phyloP scores from a whole-genome alignment of 2,888 invertebrate species.

The Netelia fuscicornis region DNA sequence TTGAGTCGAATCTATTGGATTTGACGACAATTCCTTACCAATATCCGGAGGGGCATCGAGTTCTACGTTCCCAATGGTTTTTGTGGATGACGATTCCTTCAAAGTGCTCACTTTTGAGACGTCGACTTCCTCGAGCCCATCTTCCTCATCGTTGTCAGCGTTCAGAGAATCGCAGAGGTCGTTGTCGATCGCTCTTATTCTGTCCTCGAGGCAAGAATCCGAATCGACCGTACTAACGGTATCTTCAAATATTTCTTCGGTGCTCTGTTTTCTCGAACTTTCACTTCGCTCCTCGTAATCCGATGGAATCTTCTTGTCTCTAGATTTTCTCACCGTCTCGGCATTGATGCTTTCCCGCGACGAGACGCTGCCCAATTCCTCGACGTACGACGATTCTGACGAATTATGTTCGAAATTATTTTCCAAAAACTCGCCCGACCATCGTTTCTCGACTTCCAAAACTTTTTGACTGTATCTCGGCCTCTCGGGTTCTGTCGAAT shows the following conservation, averaged over 20 bases:
- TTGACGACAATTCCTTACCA: neutral
- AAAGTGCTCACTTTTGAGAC: slow-evolving; percentile 65
- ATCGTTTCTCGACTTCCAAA: slow-evolving; percentile 80
- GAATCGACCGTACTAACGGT: slow-evolving; percentile 79
- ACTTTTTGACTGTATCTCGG: slow-evolving; percentile 79
- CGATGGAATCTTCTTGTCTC: slow-evolving; percentile 12
- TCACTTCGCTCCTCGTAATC: slow-evolving; percentile 33
- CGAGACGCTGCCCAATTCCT: slow-evolving; percentile 80
- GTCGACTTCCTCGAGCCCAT: slow-evolving; percentile 40
- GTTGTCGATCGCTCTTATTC: slow-evolving; percentile 76
- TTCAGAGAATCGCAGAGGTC: slow-evolving; percentile 67
- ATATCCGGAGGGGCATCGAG: neutral
- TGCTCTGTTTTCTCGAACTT: slow-evolving; percentile 41
- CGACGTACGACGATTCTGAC: slow-evolving; percentile 81
- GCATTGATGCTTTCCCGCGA: slow-evolving; percentile 76
- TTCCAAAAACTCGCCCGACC: slow-evolving; percentile 81
- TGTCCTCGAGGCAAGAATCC: slow-evolving; percentile 79
- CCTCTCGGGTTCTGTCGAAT: slow-evolving; percentile 36
- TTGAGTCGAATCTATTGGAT: neutral
- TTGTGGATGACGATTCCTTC: slow-evolving; percentile 50
- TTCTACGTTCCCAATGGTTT: slow-evolving; percentile 15
- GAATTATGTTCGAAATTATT: slow-evolving; percentile 75
- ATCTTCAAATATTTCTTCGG: slow-evolving; percentile 70
- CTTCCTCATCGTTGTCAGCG: slow-evolving; percentile 22
- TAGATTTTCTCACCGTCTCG: slow-evolving; percentile 51